Base-by-base conservation (phyloP, 2,113 vertebrate species). In the Tragelaphus imberbis region DNA sequence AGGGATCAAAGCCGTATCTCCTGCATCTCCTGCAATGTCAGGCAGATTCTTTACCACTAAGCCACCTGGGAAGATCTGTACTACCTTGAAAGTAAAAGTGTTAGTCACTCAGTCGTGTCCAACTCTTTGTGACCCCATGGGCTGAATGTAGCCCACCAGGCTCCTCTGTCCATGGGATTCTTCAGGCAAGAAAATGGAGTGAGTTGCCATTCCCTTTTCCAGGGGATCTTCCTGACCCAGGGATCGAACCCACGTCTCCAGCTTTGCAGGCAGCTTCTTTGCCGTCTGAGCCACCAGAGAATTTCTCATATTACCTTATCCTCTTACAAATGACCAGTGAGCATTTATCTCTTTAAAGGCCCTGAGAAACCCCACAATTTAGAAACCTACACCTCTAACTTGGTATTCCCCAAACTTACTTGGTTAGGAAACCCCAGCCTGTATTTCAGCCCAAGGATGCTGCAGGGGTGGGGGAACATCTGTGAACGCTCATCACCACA, bases 401-500 rank as follows among this genome's bases (percentile, higher is more conserved):
- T 14, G 25, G 11, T 40, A 33, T 71, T 68, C 77, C 14, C 61
- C 27, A 33, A 53, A 68, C n/a, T 77, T 36, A 58, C 28, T 87
- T 92, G 21, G 27, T 16, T 40, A 21, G 15, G 51, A 80, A 84
- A 56, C 58, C 10, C 33, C 10, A 36, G 65, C 49, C 77, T 10
- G 59, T 33, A n/a, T 27, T 87, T 85, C 9, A 51, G 58, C 36
- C 36, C 49, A 9, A 30, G 44, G 82, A 65, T 33, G 84, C 13
- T 61, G 2, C 6, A 14, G 61, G 33, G 53, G 10, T 9, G 0
- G 1, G 56, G 25, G 3, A 27, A 6, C 65, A 5, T 19, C 25
- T 36, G 5, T 5, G 0, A 56, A 79, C 63, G 65, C 33, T 3
- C 49, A 71, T 81, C 47, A 25, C 15, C 14, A 61, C 17, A 68